Conservation (phyloP, 2,113 vertebrate species). For the Odocoileus virginianus region DNA sequence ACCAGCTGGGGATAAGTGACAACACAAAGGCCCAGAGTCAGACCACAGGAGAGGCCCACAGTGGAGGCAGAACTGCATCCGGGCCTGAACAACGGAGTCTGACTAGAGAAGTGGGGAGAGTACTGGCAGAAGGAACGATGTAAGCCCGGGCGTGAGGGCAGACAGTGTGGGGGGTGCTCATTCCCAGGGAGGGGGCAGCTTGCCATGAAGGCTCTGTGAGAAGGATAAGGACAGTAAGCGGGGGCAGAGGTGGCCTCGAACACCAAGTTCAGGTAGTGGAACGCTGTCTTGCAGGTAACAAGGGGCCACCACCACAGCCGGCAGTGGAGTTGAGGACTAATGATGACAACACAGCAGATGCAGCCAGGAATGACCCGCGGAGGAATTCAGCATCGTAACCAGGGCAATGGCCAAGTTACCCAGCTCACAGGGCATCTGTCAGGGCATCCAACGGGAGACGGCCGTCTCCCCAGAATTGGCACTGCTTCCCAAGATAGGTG, state of each 20-base stretch:
- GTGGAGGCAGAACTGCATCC: neutral
- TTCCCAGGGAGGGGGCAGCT: neutral
- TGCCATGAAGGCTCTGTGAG: neutral
- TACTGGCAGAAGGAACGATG: rapidly evolving
- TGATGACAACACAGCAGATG: rapidly evolving
- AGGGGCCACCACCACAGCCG: neutral
- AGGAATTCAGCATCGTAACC: neutral
- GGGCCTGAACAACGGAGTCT: neutral
- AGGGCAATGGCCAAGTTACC: rapidly evolving
- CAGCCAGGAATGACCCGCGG: rapidly evolving
- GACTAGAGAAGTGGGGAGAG: neutral
- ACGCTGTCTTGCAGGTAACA: too few species aligned
- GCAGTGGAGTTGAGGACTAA: too few species aligned
- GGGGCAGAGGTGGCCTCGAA: neutral
- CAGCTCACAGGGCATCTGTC: neutral
- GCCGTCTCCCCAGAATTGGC: neutral
- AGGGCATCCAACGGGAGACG: too few species aligned
- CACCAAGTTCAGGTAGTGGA: neutral
- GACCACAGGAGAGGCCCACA: rapidly evolving
- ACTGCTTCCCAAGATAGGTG: neutral
- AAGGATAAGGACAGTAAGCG: neutral
- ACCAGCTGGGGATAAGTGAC: neutral
- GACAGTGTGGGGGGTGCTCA: too few species aligned
- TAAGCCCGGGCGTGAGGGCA: rapidly evolving
- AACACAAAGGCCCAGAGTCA: neutral